These are phyloP conservation scores for Cassiopea xamachana DNA, from an alignment of 30 jellyfish, hydroid and myxozoan species.

Conservation along the genomic window DNA sequence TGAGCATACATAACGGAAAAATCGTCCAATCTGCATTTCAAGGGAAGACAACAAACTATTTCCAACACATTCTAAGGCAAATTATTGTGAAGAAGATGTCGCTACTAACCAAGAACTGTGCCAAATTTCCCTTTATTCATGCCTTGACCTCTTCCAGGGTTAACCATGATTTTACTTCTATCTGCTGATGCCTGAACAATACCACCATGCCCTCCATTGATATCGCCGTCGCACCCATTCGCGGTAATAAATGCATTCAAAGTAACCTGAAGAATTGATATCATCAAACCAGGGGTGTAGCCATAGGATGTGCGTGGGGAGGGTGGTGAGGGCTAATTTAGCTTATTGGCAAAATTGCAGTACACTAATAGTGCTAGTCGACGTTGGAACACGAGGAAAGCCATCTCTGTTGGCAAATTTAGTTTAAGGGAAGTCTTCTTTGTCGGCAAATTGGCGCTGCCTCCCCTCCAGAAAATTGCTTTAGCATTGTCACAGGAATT, in stretches of 20 bases:
- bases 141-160: neutral
- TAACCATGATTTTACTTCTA: neutral
- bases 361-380: too few species aligned
- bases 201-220: conserved; percentile 63
- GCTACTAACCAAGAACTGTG: neutral
- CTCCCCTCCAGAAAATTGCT: too few species aligned
- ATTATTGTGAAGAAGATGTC: neutral
- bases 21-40: too few species aligned
- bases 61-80: neutral
- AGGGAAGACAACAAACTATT: neutral
- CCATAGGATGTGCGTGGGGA: too few species aligned
- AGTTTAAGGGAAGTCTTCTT: too few species aligned
- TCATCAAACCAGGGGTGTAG: neutral
- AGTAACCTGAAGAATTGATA: neutral
- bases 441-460: too few species aligned
- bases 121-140: neutral
- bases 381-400: too few species aligned
- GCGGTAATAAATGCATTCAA: conserved; percentile 54
- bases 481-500: too few species aligned
- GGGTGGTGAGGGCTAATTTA: too few species aligned
- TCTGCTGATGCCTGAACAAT: conserved; percentile 5
- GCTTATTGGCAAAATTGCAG: too few species aligned
- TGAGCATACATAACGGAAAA: too few species aligned
- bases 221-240: conserved; percentile 56
- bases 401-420: too few species aligned